Evolutionary conservation across 1,140 invertebrate genomes (phyloP).

Genomic region (Kradibia gibbosae): DNA sequence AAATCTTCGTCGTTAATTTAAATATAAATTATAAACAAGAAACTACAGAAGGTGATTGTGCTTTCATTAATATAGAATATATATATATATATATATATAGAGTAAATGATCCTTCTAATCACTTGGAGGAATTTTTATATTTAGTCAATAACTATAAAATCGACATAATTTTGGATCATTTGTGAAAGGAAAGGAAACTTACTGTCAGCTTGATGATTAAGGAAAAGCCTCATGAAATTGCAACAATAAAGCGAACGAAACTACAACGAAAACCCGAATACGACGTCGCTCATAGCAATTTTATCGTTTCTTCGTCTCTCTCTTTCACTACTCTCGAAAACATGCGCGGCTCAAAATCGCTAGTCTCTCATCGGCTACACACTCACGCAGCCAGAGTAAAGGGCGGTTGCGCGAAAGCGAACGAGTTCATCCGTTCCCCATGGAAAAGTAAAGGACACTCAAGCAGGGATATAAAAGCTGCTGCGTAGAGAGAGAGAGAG

Average conservation of each 20-base stretch:
- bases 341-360: neutral
- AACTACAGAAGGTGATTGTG: too few relatives aligned
- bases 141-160: too few relatives aligned
- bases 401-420: conserved; percentile 5
- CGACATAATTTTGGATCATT: neutral
- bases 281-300: neutral
- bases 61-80: too few relatives aligned
- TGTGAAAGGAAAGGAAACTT: neutral
- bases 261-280: neutral
- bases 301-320: neutral
- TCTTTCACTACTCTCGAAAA: neutral
- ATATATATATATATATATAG: too few relatives aligned
- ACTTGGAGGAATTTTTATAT: too few relatives aligned
- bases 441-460: conserved; percentile 24
- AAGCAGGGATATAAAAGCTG: conserved; percentile 11
- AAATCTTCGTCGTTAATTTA: too few relatives aligned
- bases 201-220: neutral
- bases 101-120: too few relatives aligned
- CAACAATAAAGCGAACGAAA: neutral
- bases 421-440: neutral
- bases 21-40: too few relatives aligned
- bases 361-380: neutral
- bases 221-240: neutral
- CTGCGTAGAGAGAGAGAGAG: neutral
- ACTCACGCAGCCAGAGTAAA: neutral